phyloP scores from a whole-genome alignment of 1,140 invertebrate species.

The Caenorhabditis briggsae region DNA sequence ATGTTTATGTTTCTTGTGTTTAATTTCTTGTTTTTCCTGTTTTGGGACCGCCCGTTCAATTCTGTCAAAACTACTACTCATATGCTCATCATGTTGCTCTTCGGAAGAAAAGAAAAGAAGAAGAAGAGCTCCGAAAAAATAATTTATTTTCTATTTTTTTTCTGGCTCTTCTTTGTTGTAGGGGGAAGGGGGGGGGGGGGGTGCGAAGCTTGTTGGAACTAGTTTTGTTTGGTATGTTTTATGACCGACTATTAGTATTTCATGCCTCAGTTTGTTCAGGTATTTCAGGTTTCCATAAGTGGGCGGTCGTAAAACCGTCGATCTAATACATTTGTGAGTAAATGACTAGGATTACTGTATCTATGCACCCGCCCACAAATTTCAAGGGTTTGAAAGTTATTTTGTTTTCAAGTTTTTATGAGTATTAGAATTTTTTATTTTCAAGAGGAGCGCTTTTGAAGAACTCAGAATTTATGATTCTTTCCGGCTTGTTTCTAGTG shows the following conservation, averaged over 20 bases:
- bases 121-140: constrained; percentile 34
- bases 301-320: neutral
- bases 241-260: neutral
- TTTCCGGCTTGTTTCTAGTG: too few species aligned
- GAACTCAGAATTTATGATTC: too few species aligned
- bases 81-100: constrained; percentile 49
- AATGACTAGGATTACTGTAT: too few species aligned
- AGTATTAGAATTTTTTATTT: too few species aligned
- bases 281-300: neutral
- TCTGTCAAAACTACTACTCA: constrained; percentile 45
- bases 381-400: too few species aligned
- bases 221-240: constrained; percentile 31
- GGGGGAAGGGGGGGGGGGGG: too few species aligned
- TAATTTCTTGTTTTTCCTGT: constrained; percentile 4
- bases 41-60: constrained; percentile 3
- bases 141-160: constrained; percentile 41
- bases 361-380: too few species aligned
- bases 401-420: too few species aligned
- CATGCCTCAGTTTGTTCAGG: neutral
- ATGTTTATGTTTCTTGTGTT: neutral
- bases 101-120: constrained; percentile 3
- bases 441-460: too few species aligned
- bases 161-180: neutral
- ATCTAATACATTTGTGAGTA: too few species aligned
- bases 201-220: neutral